Conservation (phyloP, 2,113 vertebrate genomes). For the Gobio gobio region DNA sequence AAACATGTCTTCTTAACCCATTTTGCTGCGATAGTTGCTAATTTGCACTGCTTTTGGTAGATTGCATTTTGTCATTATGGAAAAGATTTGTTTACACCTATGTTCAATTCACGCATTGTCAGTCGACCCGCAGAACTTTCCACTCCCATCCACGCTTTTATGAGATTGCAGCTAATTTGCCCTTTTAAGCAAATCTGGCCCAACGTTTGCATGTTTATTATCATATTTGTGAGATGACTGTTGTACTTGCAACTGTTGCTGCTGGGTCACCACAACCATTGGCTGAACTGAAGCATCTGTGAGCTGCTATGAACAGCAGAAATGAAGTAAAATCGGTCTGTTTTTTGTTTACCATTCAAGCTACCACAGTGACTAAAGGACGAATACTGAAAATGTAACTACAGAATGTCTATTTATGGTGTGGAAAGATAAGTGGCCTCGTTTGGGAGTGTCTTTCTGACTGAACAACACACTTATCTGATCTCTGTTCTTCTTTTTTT, state of each 20-base stretch:
- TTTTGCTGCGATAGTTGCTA: too few species aligned
- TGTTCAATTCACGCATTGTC: too few species aligned
- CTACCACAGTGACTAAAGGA: background rate
- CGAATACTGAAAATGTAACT: background rate
- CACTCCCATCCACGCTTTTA: too few species aligned
- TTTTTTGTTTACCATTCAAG: background rate
- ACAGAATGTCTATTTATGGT: background rate
- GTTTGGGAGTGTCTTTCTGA: conserved; percentile 32
- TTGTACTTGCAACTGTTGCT: background rate
- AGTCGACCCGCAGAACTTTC: too few species aligned
- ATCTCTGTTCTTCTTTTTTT: conserved; percentile 13
- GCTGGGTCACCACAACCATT: background rate
- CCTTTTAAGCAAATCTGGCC: too few species aligned
- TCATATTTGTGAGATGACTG: background rate
- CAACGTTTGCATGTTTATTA: background rate
- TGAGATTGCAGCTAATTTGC: too few species aligned
- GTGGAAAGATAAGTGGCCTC: conserved; percentile 1
- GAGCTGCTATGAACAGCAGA: background rate
- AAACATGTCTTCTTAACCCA: too few species aligned
- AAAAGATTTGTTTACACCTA: too few species aligned
- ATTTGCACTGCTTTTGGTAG: too few species aligned
- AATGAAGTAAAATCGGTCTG: background rate
- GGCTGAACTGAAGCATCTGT: background rate
- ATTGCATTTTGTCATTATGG: too few species aligned
- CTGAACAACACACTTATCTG: conserved; percentile 37